Evolutionary conservation across 64 coral and sea anemone genomes (phyloP).

Genomic region (Montipora efflorescens): DNA sequence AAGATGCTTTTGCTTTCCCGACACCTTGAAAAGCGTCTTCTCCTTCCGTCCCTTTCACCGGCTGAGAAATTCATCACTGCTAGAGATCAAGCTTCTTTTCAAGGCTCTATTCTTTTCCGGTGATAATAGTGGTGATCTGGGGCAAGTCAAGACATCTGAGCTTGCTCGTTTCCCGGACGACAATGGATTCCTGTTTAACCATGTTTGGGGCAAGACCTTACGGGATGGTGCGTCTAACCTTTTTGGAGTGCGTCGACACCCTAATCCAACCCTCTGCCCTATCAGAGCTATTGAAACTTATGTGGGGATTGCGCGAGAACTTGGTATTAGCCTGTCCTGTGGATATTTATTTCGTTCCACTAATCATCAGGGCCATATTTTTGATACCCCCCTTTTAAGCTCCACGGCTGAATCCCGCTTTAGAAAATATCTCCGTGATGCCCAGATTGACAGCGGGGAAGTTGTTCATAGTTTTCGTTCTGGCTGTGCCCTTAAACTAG

Average conservation of each 20-base stretch:
- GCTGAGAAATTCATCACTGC: neutral
- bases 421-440: too few species aligned
- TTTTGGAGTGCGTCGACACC: constrained; percentile 25
- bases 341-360: too few species aligned
- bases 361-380: too few species aligned
- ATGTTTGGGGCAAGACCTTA: constrained; percentile 27
- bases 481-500: too few species aligned
- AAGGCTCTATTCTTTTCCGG: constrained; percentile 50
- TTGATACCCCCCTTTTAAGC: too few species aligned
- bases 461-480: too few species aligned
- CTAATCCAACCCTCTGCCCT: constrained; percentile 32
- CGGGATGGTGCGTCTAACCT: constrained; percentile 34
- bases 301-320: neutral
- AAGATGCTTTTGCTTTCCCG: constrained; percentile 14
- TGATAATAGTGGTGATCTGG: constrained; percentile 15
- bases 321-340: too few species aligned
- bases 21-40: neutral
- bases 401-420: too few species aligned
- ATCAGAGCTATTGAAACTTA: constrained; percentile 32
- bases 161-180: constrained; percentile 20
- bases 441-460: too few species aligned
- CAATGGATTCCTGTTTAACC: constrained; percentile 36
- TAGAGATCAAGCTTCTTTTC: constrained; percentile 23
- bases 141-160: constrained; percentile 35
- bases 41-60: neutral